Evolutionary conservation across 2,888 invertebrate species (phyloP), one percentile per base, ranked within the genome.

Genomic region (Thereva unica): DNA sequence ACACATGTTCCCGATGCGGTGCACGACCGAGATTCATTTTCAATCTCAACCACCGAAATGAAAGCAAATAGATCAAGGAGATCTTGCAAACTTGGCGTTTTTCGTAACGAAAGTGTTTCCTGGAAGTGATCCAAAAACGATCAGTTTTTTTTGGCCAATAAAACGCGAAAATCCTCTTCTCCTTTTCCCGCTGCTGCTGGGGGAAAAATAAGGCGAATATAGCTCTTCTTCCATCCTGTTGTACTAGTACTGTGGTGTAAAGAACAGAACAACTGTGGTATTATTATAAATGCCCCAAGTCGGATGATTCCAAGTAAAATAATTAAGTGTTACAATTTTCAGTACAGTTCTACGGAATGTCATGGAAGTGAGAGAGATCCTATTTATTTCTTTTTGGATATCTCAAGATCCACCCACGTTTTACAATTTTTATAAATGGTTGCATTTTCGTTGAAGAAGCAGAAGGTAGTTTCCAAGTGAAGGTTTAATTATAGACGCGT

Each of bases 401-500:
- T 23, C 23, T 23, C 23, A 23, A 23, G 23, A 23, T 37, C 59
- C 59, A 49, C 59, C 59, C 59, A 59, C 59, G 12, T 40, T 40
- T 38, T 47, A 42, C n/a, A 44, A 7, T 59, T 23, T 23, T 49
- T 49, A 59, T 59, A 59, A 59, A 59, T 59, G 59, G 40, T 49
- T 59, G 59, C 59, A 59, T 59, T 59, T 47, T 59, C 59, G 49
- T 37, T 49, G 59, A 59, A 54, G 49, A 40, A 2, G 38, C n/a
- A 49, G 49, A 12, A 49, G 47, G 38, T 49, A 49, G 47, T 49
- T 49, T 49, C 49, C 49, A 6, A 40, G 35, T 50, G 23, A 34
- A 6, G 50, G 49, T 47, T 59, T 59, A 59, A 59, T 59, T 59
- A 49, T 59, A 59, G 59, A 59, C 59, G 59, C 49, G 59, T 59